A percentile compares a stretch with the other conserved stretches of the same genome.
Evolutionary conservation across 2,113 vertebrate genomes (phyloP).

Genomic region (Cynopterus brachyotis): DNA sequence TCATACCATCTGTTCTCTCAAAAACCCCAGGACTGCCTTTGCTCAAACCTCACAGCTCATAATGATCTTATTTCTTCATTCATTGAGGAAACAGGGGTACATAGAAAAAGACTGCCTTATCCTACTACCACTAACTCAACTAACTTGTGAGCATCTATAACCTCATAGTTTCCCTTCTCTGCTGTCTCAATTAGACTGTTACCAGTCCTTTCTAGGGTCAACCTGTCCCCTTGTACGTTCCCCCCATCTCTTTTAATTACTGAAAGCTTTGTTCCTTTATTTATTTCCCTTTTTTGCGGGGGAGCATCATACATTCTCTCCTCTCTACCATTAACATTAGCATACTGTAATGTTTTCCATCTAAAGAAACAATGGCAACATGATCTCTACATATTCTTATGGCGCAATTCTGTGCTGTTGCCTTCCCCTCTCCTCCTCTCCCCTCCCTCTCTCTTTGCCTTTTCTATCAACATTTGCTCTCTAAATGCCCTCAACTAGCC

Average conservation of each 20-base stretch:
- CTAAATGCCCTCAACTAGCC: background rate
- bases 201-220: background rate
- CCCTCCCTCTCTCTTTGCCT: background rate
- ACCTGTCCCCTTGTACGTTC: background rate
- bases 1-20: background rate
- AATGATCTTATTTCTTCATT: conserved; percentile 7
- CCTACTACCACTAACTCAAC: background rate
- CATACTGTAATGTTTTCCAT: background rate
- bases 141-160: background rate
- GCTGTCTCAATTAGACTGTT: background rate
- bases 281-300: background rate
- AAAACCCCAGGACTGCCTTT: background rate
- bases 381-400: background rate
- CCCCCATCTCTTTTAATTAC: background rate
- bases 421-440: background rate
- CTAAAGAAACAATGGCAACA: background rate
- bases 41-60: background rate
- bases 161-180: background rate
- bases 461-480: background rate
- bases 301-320: background rate
- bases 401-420: background rate
- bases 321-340: background rate
- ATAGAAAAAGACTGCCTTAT: background rate
- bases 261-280: background rate
- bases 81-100: background rate